Base-by-base conservation (phyloP, 2,888 invertebrate species). In the Dryadula phaetusa region DNA sequence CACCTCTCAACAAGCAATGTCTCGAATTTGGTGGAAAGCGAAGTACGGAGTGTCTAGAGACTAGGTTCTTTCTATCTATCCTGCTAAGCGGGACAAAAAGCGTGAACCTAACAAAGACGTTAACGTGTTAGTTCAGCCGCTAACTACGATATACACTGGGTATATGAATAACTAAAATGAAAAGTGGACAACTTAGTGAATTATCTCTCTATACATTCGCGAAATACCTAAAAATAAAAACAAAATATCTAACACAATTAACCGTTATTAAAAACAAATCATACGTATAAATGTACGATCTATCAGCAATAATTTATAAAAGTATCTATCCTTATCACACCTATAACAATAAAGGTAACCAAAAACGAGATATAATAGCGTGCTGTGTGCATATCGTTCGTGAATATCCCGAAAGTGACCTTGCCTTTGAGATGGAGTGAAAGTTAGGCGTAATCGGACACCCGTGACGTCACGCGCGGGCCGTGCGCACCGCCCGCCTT, bases 381-480 rank as follows among this genome's bases (percentile, higher is more conserved):
- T 68, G 70, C 69, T 69, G 64, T 62, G 67, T 62, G 67, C 69
- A 67, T 56, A 56, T 58, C 62, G 66, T 40, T 42, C 64, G 49
- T 6, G 56, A 60, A 65, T 64, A 64, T 49, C 46, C 69, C 34
- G 64, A 64, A 72, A 70, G 69, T 64, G 75, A 75, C 76, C 79
- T 77, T 79, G 79, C 72, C 76, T 76, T 77, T 77, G 79, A 73
- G 70, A 70, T 73, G 70, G 73, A 81, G 85, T 82, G 90, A 88
- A 89, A 88, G 87, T 83, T 67, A 69, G 79, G 71, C 71, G 90
- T 76, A 92, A 92, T 80, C 82, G 80, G 89, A 92, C 83, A 89
- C 88, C 83, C 47, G 83, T 88, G 88, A 90, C 90, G 92, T 89
- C 86, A 89, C 64, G 58, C 67, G 81, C 84, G 92, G 82, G 91